These are phyloP conservation scores for Ancistrus triradiatus DNA, from an alignment of 2,113 vertebrate species.

Conservation along the genomic window DNA sequence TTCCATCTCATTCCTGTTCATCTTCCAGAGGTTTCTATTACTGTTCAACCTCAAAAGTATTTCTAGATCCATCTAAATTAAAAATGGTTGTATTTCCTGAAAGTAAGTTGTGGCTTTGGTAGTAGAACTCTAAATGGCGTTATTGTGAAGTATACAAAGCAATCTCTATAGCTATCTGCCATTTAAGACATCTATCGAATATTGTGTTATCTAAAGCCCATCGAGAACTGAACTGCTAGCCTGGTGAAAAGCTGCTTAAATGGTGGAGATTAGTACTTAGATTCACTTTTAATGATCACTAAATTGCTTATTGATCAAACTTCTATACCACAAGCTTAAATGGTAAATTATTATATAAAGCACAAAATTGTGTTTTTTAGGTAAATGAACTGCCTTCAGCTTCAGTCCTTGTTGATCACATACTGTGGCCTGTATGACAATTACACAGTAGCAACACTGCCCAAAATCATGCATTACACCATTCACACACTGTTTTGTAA, in stretches of 20 bases:
- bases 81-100: neutral
- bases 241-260: constrained; percentile 20
- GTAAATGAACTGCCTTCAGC: constrained; percentile 54
- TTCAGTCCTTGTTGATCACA: constrained; percentile 26
- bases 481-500: constrained; percentile 51
- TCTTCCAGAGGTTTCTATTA: constrained; percentile 1
- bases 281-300: constrained; percentile 9
- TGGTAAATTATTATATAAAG: constrained; percentile 36
- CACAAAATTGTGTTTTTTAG: constrained; percentile 46
- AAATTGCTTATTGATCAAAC: no score
- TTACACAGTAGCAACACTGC: constrained; percentile 33
- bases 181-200: constrained; percentile 29
- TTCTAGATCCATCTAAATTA: constrained; percentile 17
- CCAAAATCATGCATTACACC: constrained; percentile 14
- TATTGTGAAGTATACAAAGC: constrained; percentile 10
- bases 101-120: neutral
- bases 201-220: no score
- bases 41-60: constrained; percentile 16
- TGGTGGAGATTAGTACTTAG: constrained; percentile 7
- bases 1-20: constrained; percentile 53
- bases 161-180: constrained; percentile 40
- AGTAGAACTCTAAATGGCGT: constrained; percentile 3
- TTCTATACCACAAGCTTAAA: no score
- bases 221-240: constrained; percentile 28
- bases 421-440: constrained; percentile 30